phyloP scores from a whole-genome alignment of 2,797 vertebrate genomes.

The Fistularia commersonii region DNA sequence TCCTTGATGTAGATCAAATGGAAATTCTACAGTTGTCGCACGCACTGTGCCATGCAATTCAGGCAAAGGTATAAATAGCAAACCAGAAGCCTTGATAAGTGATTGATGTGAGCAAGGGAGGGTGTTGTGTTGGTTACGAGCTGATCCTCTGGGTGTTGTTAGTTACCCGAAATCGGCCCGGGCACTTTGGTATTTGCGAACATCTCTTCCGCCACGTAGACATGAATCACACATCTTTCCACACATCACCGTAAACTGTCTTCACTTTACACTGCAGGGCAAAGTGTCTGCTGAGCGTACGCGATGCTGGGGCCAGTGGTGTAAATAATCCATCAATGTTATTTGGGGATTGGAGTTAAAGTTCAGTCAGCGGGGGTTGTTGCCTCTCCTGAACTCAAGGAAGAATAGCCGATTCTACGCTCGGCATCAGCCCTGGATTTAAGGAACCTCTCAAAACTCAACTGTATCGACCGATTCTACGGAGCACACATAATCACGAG shows the following conservation, averaged over 20 bases:
- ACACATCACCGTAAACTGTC: constrained; percentile 23
- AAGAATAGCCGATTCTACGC: constrained; percentile 1
- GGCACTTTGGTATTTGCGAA: constrained; percentile 62
- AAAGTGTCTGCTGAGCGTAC: constrained; percentile 25
- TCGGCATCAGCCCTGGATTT: too few species aligned
- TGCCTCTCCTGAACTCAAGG: constrained; percentile 16
- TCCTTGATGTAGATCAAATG: constrained; percentile 20
- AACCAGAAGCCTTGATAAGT: constrained; percentile 61
- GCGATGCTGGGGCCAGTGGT: constrained; percentile 22
- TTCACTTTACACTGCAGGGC: constrained; percentile 11
- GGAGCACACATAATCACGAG: too few species aligned
- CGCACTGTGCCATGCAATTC: constrained; percentile 39
- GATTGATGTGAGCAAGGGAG: constrained; percentile 64
- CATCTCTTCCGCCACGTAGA: constrained; percentile 19
- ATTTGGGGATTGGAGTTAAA: constrained; percentile 51
- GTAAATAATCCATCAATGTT: constrained; percentile 40
- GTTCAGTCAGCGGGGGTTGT: constrained; percentile 28
- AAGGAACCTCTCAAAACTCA: too few species aligned
- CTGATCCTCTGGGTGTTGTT: constrained; percentile 67
- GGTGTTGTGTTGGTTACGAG: constrained; percentile 61
- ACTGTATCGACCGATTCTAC: too few species aligned
- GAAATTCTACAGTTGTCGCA: constrained; percentile 40
- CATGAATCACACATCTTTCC: constrained; percentile 25
- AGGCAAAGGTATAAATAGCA: constrained; percentile 68
- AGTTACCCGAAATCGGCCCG: constrained; percentile 54